Conservation (phyloP, 1,140 invertebrate species). For the Trialeurodes vaporariorum region DNA sequence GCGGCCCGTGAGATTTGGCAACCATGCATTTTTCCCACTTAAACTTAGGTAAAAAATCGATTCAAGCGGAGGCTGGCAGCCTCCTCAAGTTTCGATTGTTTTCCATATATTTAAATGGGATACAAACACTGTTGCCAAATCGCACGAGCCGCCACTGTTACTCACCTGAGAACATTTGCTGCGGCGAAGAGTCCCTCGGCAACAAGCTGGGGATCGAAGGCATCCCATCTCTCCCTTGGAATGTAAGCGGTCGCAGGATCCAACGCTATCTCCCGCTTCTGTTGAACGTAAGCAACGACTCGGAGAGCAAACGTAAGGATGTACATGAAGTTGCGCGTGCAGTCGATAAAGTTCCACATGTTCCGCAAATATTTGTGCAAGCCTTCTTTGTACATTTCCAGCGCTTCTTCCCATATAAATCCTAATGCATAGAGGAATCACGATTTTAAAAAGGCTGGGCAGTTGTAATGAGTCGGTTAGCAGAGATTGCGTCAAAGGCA, state of each 20-base stretch:
- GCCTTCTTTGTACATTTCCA: constrained; percentile 76
- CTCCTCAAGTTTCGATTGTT: too few species aligned
- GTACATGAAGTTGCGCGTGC: constrained; percentile 77
- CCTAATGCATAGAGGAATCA: constrained; percentile 40
- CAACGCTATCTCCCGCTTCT: constrained; percentile 48
- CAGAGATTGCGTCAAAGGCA: too few species aligned
- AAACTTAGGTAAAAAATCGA: too few species aligned
- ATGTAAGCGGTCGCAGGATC: constrained; percentile 55
- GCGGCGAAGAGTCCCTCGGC: constrained; percentile 90
- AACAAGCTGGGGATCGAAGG: constrained; percentile 87
- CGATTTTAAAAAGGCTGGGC: too few species aligned
- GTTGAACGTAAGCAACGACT: constrained; percentile 62
- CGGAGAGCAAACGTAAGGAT: constrained; percentile 62
- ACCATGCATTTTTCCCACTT: too few species aligned
- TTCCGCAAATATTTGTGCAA: constrained; percentile 72
- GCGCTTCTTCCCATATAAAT: constrained; percentile 83
- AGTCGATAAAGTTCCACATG: constrained; percentile 95
- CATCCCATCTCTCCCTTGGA: constrained; percentile 75
- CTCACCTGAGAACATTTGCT: constrained; percentile 82
- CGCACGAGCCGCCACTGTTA: too few species aligned
- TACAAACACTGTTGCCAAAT: too few species aligned
- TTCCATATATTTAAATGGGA: too few species aligned
- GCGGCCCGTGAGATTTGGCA: too few species aligned
- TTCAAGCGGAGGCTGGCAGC: too few species aligned
- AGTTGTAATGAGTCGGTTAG: too few species aligned